These are phyloP conservation scores for Macropodus opercularis DNA, from an alignment of 2,797 vertebrate species.

Conservation along the genomic window DNA sequence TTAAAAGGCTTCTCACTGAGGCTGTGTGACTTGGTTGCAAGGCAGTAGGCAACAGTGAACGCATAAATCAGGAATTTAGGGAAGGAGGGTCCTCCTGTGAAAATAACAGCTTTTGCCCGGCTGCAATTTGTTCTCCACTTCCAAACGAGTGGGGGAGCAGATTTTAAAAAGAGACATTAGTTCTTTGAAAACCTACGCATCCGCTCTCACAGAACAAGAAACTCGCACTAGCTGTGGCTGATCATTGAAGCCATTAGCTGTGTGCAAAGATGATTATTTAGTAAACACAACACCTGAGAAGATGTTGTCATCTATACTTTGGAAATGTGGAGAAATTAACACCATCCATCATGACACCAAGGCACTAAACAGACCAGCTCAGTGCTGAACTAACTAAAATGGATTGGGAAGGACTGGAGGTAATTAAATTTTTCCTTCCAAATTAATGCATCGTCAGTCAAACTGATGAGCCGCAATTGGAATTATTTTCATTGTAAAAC, in stretches of 20 bases:
- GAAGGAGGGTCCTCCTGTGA: background rate
- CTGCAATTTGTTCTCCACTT: constrained; percentile 14
- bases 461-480: constrained; percentile 25
- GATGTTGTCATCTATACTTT: constrained; percentile 27
- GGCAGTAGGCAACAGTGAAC: constrained; percentile 25
- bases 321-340: constrained; percentile 24
- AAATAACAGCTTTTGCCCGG: constrained; percentile 9
- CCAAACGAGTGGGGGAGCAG: constrained; percentile 16
- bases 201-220: constrained; percentile 1
- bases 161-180: constrained; percentile 26
- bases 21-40: constrained; percentile 11
- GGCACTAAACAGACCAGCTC: constrained; percentile 12
- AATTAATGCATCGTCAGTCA: constrained; percentile 50
- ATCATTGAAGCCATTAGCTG: constrained; percentile 25
- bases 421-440: constrained; percentile 45
- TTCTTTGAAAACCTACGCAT: constrained; percentile 12
- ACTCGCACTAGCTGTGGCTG: background rate
- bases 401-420: constrained; percentile 14
- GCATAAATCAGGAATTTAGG: constrained; percentile 24
- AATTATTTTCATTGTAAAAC: constrained; percentile 34
- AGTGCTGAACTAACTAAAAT: constrained; percentile 8
- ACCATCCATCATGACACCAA: constrained; percentile 29
- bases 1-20: constrained; percentile 10
- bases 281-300: constrained; percentile 17
- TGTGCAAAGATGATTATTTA: constrained; percentile 23